phyloP scores from a whole-genome alignment of 2,797 vertebrate species.

The Xenentodon cancila region DNA sequence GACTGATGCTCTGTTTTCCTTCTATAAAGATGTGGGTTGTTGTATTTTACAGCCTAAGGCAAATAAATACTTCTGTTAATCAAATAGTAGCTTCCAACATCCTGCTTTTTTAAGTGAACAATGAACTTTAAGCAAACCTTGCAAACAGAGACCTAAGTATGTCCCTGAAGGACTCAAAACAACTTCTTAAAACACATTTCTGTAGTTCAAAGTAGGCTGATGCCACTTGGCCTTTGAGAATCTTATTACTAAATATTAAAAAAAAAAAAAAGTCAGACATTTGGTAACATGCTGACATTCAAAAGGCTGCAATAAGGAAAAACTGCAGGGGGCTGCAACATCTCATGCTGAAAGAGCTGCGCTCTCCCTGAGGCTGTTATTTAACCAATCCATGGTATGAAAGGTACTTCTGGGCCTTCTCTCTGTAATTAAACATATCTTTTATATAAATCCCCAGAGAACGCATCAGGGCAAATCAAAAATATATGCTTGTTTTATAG shows the following conservation, averaged over 20 bases:
- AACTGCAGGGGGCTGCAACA: constrained; percentile 61
- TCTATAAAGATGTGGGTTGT: background rate
- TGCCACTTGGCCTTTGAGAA: constrained; percentile 61
- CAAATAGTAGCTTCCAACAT: constrained; percentile 50
- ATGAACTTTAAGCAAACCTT: constrained; percentile 37
- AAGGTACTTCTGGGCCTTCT: constrained; percentile 26
- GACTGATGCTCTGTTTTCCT: background rate
- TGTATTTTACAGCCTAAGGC: constrained; percentile 26
- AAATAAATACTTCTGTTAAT: constrained; percentile 62
- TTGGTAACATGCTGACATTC: constrained; percentile 68
- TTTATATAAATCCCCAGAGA: constrained; percentile 9
- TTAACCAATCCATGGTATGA: constrained; percentile 38
- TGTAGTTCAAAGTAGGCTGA: constrained; percentile 58
- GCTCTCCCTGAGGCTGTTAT: constrained; percentile 45
- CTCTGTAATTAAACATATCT: constrained; percentile 26
- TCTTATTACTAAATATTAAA: constrained; percentile 53
- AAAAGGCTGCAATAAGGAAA: constrained; percentile 60
- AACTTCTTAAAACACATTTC: constrained; percentile 31
- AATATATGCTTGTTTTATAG: background rate
- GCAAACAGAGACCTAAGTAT: constrained; percentile 36
- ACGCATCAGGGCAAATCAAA: background rate
- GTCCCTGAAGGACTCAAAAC: constrained; percentile 30
- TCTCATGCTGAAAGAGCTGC: constrained; percentile 53
- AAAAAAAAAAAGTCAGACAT: constrained; percentile 46
- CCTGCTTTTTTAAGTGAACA: constrained; percentile 40